Evolutionary conservation across 2,113 vertebrate genomes (phyloP), one percentile per base, ranked within the genome.

Genomic region (Periophthalmus modestus): DNA sequence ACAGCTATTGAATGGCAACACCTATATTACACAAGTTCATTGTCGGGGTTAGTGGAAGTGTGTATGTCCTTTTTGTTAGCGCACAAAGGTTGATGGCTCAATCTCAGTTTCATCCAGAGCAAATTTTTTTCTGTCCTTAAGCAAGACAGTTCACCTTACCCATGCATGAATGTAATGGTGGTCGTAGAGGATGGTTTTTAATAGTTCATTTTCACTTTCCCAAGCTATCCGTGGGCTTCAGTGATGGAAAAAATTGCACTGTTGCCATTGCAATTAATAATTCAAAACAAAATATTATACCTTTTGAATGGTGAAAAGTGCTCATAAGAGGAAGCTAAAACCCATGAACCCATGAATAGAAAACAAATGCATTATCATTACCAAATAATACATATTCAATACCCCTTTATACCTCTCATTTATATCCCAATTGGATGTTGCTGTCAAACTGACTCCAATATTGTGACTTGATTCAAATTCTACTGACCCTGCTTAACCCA

Each of bases 401-500:
- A n/a, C 39, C 7, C 10, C 39, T 43, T 43, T 55, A n/a, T 21
- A 3, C 19, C 7, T 19, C n/a, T 10, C 19, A 55, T 55, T 55
- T 55, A 19, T 55, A n/a, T 21, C 19, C 52, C 52, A 10, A n/a
- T 21, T 21, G 10, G 19, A 55, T 55, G 50, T 19, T 3, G 28
- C 59, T 34, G 58, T 21, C 58, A 33, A 24, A 28, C 58, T 5
- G 24, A 14, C 28, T 62, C 59, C 59, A 62, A 62, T 34, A 33
- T 33, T 33, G 4, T 61, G 58, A 33, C 24, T 61, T 33, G 28
- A 36, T 63, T 63, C 18, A 63, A 39, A 39, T 63, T 63, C 61
- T n/a, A 11, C 34, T 57, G 84, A 70, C 65, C 75, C 67, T 55
- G 43, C 65, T 83, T 77, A 79, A 83, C 78, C 85, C 68, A 81